A percentile compares a stretch with the other conserved stretches of the same genome.
These are phyloP conservation scores for Acheta domesticus DNA, from an alignment of 2,888 invertebrate genomes.

Conservation along the genomic window DNA sequence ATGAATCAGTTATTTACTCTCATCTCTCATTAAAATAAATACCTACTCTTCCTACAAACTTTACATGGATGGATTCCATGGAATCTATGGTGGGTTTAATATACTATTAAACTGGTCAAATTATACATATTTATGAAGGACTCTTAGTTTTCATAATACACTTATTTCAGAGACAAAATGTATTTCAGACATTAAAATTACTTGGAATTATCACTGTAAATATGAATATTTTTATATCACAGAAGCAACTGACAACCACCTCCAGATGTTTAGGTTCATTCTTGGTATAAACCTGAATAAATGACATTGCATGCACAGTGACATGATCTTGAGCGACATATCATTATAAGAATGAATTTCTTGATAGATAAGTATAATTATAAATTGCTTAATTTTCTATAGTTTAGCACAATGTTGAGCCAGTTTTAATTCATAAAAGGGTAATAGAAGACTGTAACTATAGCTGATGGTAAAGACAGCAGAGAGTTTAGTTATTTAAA, in stretches of 20 bases:
- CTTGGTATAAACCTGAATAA: not conserved
- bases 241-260: slow-evolving; percentile 6
- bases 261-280: not conserved
- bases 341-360: no score
- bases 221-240: not conserved
- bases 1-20: no score
- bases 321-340: no score
- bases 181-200: not conserved
- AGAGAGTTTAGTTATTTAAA: not conserved
- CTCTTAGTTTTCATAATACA: not conserved
- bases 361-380: not conserved
- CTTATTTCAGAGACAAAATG: not conserved
- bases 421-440: slow-evolving; percentile 6
- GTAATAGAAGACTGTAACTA: not conserved
- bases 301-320: no score
- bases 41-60: no score
- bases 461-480: not conserved
- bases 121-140: not conserved
- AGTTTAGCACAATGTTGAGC: not conserved
- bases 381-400: not conserved
- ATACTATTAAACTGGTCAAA: not conserved
- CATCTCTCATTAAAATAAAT: no score
- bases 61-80: not conserved
- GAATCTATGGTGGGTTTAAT: not conserved
- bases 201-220: not conserved